Evolutionary conservation across 2,113 vertebrate genomes (phyloP).

Genomic region (Callaeas wilsoni): DNA sequence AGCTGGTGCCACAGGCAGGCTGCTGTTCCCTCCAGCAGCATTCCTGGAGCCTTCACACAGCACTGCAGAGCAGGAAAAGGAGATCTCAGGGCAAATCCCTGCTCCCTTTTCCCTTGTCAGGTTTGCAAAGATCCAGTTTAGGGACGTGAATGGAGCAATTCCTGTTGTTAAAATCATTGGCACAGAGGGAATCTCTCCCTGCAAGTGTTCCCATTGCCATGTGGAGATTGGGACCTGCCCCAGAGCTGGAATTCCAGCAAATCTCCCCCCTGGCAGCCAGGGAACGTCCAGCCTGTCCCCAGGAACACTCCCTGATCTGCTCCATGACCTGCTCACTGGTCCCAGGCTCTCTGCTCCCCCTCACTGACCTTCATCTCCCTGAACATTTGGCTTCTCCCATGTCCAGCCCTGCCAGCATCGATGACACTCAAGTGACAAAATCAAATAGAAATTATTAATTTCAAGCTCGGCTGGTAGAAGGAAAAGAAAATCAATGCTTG

Average conservation of each 20-base stretch:
- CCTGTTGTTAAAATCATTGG: not conserved
- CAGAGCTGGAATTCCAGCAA: not conserved
- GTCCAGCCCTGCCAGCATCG: not conserved
- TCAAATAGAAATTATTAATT: slow-evolving; percentile 45
- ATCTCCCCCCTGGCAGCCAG: not conserved
- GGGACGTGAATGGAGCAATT: not conserved
- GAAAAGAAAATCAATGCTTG: slow-evolving; percentile 47
- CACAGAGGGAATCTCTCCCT: not conserved
- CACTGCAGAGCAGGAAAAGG: not conserved
- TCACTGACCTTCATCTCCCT: not conserved
- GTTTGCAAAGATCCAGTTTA: not conserved
- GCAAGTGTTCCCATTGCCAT: not conserved
- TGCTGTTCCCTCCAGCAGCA: not conserved
- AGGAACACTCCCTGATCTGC: not conserved
- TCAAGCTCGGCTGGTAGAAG: slow-evolving; percentile 41
- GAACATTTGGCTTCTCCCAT: not conserved
- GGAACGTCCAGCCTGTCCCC: not conserved
- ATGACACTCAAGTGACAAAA: not conserved
- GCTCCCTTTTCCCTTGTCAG: not conserved
- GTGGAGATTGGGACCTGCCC: not conserved
- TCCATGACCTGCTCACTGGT: not conserved
- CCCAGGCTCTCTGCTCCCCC: not conserved
- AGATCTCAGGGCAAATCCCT: not conserved
- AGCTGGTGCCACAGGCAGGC: not conserved
- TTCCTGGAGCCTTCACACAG: not conserved